Base-by-base conservation (phyloP, 2,888 invertebrate species). In the Drosophila kambysellisi region DNA sequence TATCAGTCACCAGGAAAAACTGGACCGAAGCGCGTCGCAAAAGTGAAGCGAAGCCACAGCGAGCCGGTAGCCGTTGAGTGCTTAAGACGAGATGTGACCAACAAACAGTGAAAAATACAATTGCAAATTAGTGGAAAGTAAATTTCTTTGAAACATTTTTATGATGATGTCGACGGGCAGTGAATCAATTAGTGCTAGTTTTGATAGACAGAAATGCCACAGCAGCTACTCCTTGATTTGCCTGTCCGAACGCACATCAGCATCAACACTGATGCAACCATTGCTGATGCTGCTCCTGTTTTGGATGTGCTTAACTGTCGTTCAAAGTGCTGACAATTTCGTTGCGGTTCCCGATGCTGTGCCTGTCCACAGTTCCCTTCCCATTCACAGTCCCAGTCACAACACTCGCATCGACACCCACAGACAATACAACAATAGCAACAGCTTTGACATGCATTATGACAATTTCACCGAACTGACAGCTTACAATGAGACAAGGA, bases 1-100 rank as follows among this genome's bases (percentile, higher is more conserved):
- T 57, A 74, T 73, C 88, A 84, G 78, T 87, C 68, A 48, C 11
- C 78, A 43, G 70, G 67, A 65, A 74, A 72, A 89, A 68, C 60
- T 76, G 75, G 59, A 66, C 65, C 35, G 69, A 68, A 80, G 53
- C 75, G 68, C 61, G 67, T 59, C 68, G 64, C 72, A 75, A 43
- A 72, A 54, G 29, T 59, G 37, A 59, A 69, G 60, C 60, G 39
- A 33, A 61, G 41, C 37, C 37, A 25, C 63, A 52, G 25, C 52
- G 33, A 62, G 57, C 51, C 52, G 50, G 29, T 66, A 51, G 25
- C 56, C n/a, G n/a, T 15, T 15, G 29, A 12, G 46, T 46, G 29
- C 56, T 37, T 9, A 39, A 52, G 62, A 72, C 41, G 12, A 72
- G 12, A 72, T 76, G 72, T 67, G 52, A 75, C 67, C n/a, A 54